Percentiles rank a stretch among this genome's conserved stretches.
Evolutionary conservation across 1,140 invertebrate genomes (phyloP).

Genomic region (Drosophila novamexicana): DNA sequence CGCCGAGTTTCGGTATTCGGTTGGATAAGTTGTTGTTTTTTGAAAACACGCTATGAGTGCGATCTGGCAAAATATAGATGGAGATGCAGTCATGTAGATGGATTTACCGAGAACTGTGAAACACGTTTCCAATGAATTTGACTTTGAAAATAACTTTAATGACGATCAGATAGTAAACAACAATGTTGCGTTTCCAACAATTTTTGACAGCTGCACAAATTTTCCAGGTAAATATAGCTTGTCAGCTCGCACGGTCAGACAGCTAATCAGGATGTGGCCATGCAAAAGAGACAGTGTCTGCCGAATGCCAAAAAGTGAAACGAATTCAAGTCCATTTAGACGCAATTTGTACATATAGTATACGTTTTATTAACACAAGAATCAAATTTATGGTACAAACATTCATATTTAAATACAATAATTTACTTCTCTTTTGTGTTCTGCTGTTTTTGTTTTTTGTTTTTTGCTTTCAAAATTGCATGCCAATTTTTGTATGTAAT

Average conservation of each 20-base stretch:
- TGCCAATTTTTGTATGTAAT: background rate
- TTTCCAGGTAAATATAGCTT: background rate
- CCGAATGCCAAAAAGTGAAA: constrained; percentile 6
- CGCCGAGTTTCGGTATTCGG: no score
- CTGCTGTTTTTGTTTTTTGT: constrained; percentile 8
- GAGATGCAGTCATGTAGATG: no score
- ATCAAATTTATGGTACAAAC: constrained; percentile 68
- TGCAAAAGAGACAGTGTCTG: background rate
- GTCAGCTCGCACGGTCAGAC: background rate
- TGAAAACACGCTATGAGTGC: no score
- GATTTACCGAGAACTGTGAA: no score
- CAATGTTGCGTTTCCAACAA: no score
- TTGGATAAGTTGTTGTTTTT: no score
- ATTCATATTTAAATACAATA: constrained; percentile 66
- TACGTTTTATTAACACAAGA: constrained; percentile 73
- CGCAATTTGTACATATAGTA: constrained; percentile 37
- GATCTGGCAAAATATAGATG: no score
- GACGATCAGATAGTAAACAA: no score
- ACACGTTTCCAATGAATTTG: no score
- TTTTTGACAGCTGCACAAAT: no score
- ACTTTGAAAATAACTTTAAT: no score
- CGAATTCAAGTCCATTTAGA: constrained; percentile 2
- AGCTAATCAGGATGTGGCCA: background rate
- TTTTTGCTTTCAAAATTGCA: background rate
- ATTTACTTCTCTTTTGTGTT: constrained; percentile 11